Evolutionary conservation across 2,113 vertebrate species (phyloP).

Genomic region (Pseudolaguvia tuberculata): DNA sequence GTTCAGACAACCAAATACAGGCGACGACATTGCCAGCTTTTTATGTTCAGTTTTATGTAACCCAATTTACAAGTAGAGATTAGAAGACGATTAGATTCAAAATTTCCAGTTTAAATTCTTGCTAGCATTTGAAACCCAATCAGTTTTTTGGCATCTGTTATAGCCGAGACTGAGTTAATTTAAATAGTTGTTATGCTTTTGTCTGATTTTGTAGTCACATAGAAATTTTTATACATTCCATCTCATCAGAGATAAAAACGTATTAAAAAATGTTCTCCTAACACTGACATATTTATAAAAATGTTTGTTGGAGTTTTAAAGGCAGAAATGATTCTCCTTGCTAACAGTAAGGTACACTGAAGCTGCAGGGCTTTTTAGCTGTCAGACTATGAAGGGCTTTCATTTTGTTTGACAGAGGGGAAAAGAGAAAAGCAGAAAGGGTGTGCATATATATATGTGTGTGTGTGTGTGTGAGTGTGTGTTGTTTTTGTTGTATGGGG

Average conservation of each 20-base stretch:
- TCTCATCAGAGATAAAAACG: constrained; percentile 37
- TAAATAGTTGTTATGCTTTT: constrained; percentile 17
- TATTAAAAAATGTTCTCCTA: constrained; percentile 32
- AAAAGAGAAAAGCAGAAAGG: constrained; percentile 46
- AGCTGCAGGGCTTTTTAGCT: constrained; percentile 68
- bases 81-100: constrained; percentile 78
- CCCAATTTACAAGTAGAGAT: constrained; percentile 64
- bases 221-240: constrained; percentile 12
- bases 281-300: constrained; percentile 39
- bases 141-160: constrained; percentile 42
- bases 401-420: constrained; percentile 77
- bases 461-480: constrained; percentile 3
- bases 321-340: constrained; percentile 48
- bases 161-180: constrained; percentile 11
- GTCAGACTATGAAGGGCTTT: constrained; percentile 82
- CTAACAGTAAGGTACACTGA: constrained; percentile 35
- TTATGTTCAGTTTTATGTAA: constrained; percentile 61
- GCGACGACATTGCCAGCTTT: neutral
- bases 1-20: neutral
- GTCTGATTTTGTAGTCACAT: constrained; percentile 11
- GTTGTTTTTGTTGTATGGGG: constrained; percentile 28
- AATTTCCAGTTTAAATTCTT: constrained; percentile 69
- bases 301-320: constrained; percentile 63
- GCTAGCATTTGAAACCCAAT: constrained; percentile 62
- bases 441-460: constrained; percentile 56